These are phyloP conservation scores for Laupala kohalensis DNA, from an alignment of 1,140 invertebrate species.

Conservation along the genomic window DNA sequence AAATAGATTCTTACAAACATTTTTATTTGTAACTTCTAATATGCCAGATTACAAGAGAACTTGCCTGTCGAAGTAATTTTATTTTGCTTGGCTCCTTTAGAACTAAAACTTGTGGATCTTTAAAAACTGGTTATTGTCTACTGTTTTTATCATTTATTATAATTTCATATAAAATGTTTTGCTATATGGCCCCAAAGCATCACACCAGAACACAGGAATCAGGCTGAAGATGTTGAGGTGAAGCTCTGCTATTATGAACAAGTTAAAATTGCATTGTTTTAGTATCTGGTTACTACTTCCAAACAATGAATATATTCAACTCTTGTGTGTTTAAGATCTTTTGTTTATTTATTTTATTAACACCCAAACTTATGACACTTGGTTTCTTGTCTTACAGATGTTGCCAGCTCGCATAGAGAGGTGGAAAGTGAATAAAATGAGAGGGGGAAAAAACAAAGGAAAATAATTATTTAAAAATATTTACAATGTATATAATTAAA, in stretches of 20 bases:
- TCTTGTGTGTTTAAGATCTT: conserved; percentile 15
- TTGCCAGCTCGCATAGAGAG: conserved; percentile 7
- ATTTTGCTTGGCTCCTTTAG: background rate
- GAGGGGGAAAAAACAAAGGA: conserved; percentile 13
- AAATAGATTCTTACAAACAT: background rate
- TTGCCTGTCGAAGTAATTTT: background rate
- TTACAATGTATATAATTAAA: conserved; percentile 19
- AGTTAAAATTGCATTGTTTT: conserved; percentile 13
- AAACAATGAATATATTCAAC: conserved; percentile 16
- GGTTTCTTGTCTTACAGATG: conserved; percentile 10
- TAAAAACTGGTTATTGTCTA: background rate
- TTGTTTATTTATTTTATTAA: conserved; percentile 16
- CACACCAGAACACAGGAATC: background rate
- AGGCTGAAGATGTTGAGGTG: conserved; percentile 4
- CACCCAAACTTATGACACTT: conserved; percentile 16
- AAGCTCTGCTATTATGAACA: conserved; percentile 5
- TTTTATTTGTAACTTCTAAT: background rate
- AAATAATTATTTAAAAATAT: conserved; percentile 18
- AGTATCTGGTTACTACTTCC: conserved; percentile 11
- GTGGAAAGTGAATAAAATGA: conserved; percentile 10
- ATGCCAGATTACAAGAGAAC: background rate
- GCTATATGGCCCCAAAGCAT: background rate
- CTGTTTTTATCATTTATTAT: background rate
- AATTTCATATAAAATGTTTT: background rate
- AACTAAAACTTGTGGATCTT: background rate